A percentile compares a stretch with the other conserved stretches of the same genome.
phyloP scores from a whole-genome alignment of 2,113 vertebrate species.

The Empidonax alnorum region DNA sequence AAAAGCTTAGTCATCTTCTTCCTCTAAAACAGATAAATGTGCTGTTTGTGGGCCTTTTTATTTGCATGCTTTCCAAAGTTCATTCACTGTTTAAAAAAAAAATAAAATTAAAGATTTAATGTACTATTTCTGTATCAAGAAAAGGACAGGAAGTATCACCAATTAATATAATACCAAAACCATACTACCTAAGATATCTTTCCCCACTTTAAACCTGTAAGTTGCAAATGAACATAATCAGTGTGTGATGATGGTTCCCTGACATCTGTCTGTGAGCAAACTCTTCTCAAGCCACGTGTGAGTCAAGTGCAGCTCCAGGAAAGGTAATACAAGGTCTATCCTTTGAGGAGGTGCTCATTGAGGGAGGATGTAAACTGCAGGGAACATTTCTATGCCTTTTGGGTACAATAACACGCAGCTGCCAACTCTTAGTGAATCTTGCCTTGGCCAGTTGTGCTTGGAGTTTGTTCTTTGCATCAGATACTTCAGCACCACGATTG shows the following conservation, averaged over 20 bases:
- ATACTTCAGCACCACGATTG: slow-evolving; percentile 50
- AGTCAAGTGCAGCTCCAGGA: neutral
- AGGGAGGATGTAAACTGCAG: neutral
- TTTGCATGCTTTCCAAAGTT: neutral
- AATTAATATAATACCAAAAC: neutral
- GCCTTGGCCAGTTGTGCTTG: slow-evolving; percentile 72
- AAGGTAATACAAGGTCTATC: neutral
- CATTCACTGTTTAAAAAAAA: neutral
- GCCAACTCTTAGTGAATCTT: neutral
- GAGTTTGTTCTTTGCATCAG: slow-evolving; percentile 68
- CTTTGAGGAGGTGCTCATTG: neutral
- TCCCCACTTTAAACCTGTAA: neutral
- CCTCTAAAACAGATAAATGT: neutral
- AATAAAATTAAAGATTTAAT: too few relatives aligned
- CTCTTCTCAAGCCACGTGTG: neutral
- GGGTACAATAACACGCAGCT: neutral
- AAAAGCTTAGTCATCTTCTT: neutral
- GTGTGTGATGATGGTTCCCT: neutral
- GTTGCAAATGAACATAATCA: neutral
- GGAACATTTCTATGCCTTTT: neutral
- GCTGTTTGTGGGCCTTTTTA: neutral
- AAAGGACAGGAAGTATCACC: neutral
- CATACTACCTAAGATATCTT: neutral
- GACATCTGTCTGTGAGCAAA: neutral
- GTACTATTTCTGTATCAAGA: neutral